Conservation (phyloP, 2,888 invertebrate genomes). For the Mythimna loreyi region DNA sequence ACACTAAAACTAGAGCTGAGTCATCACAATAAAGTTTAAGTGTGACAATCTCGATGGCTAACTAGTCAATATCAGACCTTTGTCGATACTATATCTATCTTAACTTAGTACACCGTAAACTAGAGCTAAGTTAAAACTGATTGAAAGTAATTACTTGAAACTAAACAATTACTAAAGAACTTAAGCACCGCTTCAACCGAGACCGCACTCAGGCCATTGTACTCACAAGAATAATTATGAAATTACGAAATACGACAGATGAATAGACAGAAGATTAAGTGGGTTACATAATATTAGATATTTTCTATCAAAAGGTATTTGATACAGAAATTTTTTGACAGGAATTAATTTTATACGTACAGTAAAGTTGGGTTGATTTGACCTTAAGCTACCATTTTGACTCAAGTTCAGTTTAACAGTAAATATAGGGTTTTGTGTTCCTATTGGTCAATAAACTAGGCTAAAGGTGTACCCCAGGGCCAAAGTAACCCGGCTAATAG, state of each 20-base stretch:
- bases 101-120: not conserved
- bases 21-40: too few species aligned
- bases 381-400: too few species aligned
- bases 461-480: too few species aligned
- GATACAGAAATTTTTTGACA: not conserved
- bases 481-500: too few species aligned
- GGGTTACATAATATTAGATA: constrained; percentile 11
- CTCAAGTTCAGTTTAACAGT: too few species aligned
- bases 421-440: too few species aligned
- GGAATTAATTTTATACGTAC: too few species aligned
- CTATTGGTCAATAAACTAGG: too few species aligned
- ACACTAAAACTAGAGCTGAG: too few species aligned
- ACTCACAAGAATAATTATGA: constrained; percentile 50
- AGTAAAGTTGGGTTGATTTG: too few species aligned
- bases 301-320: not conserved
- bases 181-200: constrained; percentile 25
- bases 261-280: constrained; percentile 37
- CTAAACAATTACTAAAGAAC: constrained; percentile 37
- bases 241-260: constrained; percentile 40
- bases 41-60: not conserved
- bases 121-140: constrained; percentile 10
- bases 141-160: constrained; percentile 32
- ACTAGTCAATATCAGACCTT: not conserved
- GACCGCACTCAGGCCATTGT: constrained; percentile 38
- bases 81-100: not conserved